Evolutionary conservation across 2,113 vertebrate genomes (phyloP).

Genomic region (Furnarius figulus): DNA sequence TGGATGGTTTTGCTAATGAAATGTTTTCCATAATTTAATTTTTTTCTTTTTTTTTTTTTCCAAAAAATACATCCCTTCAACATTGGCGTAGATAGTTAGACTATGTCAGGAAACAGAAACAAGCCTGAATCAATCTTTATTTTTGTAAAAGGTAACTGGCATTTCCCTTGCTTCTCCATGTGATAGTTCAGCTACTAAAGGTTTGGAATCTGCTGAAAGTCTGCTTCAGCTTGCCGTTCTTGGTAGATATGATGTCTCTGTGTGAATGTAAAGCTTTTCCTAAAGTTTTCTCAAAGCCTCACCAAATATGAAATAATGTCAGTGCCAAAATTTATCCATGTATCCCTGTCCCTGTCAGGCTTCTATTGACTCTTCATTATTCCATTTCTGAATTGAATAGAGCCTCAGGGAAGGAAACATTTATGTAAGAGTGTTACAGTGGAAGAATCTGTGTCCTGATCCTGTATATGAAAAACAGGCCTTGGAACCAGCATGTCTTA

Average conservation of each 20-base stretch:
- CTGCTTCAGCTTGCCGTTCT: not conserved
- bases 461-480: not conserved
- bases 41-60: not conserved
- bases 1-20: not conserved
- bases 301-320: not conserved
- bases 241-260: not conserved
- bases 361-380: not conserved
- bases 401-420: constrained; percentile 37
- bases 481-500: not conserved
- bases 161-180: not conserved
- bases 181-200: not conserved
- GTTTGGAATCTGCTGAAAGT: not conserved
- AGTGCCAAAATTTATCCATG: not conserved
- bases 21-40: not conserved
- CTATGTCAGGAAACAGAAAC: not conserved
- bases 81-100: not conserved
- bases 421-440: constrained; percentile 11
- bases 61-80: not conserved
- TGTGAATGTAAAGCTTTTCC: not conserved
- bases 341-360: not conserved
- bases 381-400: not conserved
- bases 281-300: not conserved
- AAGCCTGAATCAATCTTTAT: not conserved
- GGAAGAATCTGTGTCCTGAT: not conserved
- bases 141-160: not conserved